phyloP scores from a whole-genome alignment of 2,797 vertebrate genomes.

The Pipistrellus pygmaeus region DNA sequence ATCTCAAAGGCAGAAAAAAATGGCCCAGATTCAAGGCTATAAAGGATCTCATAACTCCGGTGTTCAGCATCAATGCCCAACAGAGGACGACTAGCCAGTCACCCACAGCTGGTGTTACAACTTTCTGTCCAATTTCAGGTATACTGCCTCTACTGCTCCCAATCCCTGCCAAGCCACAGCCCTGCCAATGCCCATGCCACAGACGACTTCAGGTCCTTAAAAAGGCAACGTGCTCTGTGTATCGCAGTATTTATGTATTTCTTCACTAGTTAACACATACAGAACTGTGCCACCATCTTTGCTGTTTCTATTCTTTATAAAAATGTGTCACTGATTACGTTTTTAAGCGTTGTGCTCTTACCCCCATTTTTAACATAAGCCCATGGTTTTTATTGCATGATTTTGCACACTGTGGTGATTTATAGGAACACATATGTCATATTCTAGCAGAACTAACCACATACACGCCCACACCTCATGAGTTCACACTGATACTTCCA shows the following conservation, averaged over 20 bases:
- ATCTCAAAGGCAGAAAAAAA: slow-evolving; percentile 12
- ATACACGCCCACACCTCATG: background rate
- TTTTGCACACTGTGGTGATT: background rate
- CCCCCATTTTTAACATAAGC: background rate
- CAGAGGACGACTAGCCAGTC: background rate
- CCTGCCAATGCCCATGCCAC: background rate
- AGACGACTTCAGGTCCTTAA: background rate
- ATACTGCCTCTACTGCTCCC: background rate
- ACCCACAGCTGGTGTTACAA: background rate
- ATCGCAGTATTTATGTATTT: background rate
- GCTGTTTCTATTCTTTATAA: background rate
- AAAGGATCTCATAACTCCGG: background rate
- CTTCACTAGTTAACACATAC: background rate
- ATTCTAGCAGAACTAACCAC: background rate
- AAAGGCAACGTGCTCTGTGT: background rate
- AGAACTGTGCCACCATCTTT: background rate
- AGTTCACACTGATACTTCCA: background rate
- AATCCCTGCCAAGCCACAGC: background rate
- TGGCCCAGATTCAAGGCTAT: background rate
- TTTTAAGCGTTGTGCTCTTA: background rate
- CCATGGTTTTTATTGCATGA: background rate
- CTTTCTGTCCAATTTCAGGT: background rate
- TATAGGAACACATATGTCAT: background rate
- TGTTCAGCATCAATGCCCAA: background rate
- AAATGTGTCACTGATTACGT: background rate